Evolutionary conservation across 2,797 vertebrate genomes (phyloP).

Genomic region (Myotis daubentonii): DNA sequence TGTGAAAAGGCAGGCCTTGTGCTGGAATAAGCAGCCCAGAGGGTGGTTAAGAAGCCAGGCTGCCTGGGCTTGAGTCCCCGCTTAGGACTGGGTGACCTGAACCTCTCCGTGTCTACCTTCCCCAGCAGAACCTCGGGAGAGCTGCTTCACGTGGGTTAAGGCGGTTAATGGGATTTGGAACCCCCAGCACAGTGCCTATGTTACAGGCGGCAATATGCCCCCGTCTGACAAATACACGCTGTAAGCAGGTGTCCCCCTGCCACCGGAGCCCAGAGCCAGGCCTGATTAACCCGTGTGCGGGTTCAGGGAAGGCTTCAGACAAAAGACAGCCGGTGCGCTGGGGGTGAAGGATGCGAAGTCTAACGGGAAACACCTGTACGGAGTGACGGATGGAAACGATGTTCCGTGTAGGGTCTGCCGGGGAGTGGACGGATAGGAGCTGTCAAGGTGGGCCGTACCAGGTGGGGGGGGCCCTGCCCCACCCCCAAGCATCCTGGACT

Average conservation of each 20-base stretch:
- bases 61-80: not conserved
- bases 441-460: not conserved
- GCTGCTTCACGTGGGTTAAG: not conserved
- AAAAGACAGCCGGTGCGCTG: not conserved
- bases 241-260: not conserved
- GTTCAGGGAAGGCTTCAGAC: not conserved
- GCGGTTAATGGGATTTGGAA: not conserved
- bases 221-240: not conserved
- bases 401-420: not conserved
- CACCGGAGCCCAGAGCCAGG: not conserved
- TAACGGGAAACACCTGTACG: not conserved
- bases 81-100: not conserved
- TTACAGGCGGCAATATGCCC: not conserved
- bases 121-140: not conserved
- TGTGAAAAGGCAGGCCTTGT: not conserved
- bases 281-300: not conserved
- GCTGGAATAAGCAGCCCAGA: not conserved
- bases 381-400: not conserved
- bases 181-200: not conserved
- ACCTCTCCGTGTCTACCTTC: not conserved
- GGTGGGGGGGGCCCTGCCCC: not conserved
- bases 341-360: not conserved
- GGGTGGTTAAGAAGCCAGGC: not conserved
- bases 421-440: no score
- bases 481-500: not conserved